These are phyloP conservation scores for Dryomyza anilis DNA, from an alignment of 2,888 invertebrate genomes.

Conservation along the genomic window DNA sequence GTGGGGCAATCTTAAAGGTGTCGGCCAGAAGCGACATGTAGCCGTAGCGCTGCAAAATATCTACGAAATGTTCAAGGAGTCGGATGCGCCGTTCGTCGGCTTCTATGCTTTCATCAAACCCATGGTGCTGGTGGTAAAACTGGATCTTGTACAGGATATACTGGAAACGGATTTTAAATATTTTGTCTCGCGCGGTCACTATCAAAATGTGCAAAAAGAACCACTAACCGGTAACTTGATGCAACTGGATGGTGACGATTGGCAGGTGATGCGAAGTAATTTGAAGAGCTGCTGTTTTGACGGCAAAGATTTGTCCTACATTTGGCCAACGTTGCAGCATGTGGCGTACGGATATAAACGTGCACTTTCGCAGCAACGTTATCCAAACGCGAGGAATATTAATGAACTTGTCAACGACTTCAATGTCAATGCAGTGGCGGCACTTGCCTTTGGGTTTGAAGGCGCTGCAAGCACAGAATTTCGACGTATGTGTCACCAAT, in stretches of 20 bases:
- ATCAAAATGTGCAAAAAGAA: conserved; percentile 51
- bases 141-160: conserved; percentile 52
- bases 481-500: conserved; percentile 43
- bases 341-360: conserved; percentile 39
- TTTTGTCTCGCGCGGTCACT: conserved; percentile 55
- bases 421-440: conserved; percentile 63
- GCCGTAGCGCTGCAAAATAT: conserved; percentile 39
- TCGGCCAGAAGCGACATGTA: conserved; percentile 44
- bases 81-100: conserved; percentile 52
- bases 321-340: conserved; percentile 44
- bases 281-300: conserved; percentile 47
- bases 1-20: conserved; percentile 49
- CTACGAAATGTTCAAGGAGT: conserved; percentile 49
- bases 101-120: conserved; percentile 52
- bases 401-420: conserved; percentile 61
- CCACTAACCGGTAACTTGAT: conserved; percentile 59
- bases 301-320: conserved; percentile 45
- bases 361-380: conserved; percentile 44
- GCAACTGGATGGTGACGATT: conserved; percentile 57
- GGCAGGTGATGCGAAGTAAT: conserved; percentile 55
- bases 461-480: conserved; percentile 59
- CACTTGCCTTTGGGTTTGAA: conserved; percentile 61
- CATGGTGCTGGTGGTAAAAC: conserved; percentile 49
- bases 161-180: conserved; percentile 49
- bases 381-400: conserved; percentile 47